Conservation (phyloP, 2,113 vertebrate genomes). For the Caretta caretta region DNA sequence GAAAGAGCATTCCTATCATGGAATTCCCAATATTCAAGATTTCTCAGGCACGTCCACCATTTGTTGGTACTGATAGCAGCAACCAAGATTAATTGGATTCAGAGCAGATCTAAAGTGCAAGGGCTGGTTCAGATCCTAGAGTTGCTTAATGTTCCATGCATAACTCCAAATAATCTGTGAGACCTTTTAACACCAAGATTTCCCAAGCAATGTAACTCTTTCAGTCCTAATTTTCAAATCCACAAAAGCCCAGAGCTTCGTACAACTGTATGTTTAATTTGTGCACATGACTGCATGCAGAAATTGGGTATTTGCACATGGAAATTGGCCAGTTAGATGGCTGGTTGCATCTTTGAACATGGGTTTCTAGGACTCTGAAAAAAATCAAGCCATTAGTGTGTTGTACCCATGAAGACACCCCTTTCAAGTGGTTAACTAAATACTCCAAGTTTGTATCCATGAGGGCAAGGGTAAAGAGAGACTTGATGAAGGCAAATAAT, state of each 20-base stretch:
- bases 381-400: fast-evolving
- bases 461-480: background rate
- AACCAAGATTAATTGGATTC: background rate
- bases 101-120: background rate
- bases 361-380: background rate
- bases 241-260: background rate
- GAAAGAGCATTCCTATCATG: background rate
- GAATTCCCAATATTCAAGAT: background rate
- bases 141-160: background rate
- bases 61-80: background rate
- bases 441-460: background rate
- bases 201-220: background rate
- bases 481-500: background rate
- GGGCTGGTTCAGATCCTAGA: background rate
- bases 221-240: background rate
- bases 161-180: background rate
- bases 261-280: background rate
- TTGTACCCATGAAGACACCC: fast-evolving
- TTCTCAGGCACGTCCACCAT: background rate
- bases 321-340: background rate
- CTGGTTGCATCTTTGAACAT: background rate
- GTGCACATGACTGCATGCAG: background rate
- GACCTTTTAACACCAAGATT: background rate
- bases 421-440: background rate
- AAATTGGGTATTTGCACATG: background rate